Evolutionary conservation across 2,888 invertebrate species (phyloP).

Genomic region (Aphidoletes aphidimyza): DNA sequence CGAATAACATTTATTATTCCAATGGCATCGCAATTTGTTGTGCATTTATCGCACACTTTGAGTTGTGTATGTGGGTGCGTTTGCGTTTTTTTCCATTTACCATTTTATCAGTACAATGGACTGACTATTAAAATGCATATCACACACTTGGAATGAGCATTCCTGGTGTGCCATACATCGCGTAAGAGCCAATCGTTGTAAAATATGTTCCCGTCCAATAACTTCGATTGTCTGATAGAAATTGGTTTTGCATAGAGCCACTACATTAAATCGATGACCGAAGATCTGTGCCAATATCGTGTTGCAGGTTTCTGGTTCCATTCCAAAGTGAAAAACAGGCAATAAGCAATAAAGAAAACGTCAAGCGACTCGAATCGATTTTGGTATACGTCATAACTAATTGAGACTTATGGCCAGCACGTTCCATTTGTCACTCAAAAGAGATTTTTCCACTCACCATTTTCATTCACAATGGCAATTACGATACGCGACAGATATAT

Average conservation of each 20-base stretch:
- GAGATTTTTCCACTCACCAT: not conserved
- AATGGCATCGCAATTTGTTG: constrained; percentile 21
- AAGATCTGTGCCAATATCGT: not conserved
- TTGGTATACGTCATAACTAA: constrained; percentile 48
- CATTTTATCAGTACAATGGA: not conserved
- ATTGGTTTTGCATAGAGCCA: constrained; percentile 3
- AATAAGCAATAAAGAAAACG: constrained; percentile 10
- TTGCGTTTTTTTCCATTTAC: not conserved
- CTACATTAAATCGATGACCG: not conserved
- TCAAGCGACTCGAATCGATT: constrained; percentile 28
- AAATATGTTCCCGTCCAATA: constrained; percentile 18
- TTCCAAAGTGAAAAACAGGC: not conserved
- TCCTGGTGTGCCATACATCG: constrained; percentile 47
- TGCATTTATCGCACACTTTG: not conserved
- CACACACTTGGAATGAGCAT: constrained; percentile 52
- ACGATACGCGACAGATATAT: not conserved
- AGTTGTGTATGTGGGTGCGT: not conserved
- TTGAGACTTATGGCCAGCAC: constrained; percentile 55
- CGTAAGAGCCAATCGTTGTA: constrained; percentile 14
- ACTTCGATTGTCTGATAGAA: constrained; percentile 38
- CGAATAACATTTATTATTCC: not conserved
- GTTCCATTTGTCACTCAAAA: constrained; percentile 35
- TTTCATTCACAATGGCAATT: not conserved
- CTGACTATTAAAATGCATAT: constrained; percentile 51
- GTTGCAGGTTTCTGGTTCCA: not conserved